Percentiles rank a stretch among this genome's conserved stretches.
Conservation (phyloP, 2,797 vertebrate species). For the Peromyscus aztecus region DNA sequence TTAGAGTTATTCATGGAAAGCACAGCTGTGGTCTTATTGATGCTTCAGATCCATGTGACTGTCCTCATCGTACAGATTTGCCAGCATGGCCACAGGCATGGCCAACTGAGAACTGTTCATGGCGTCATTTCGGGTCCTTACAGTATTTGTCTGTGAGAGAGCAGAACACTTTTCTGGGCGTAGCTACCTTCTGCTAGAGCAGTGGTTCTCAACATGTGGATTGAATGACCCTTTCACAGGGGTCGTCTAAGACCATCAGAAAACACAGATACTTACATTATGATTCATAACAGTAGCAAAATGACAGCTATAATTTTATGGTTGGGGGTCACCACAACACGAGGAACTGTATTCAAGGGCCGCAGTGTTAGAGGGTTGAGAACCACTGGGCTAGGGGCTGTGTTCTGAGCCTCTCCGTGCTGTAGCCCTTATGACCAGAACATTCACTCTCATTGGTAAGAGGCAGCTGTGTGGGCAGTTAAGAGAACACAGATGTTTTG, state of each 20-base stretch:
- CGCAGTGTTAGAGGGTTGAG: background rate
- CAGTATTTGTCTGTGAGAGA: background rate
- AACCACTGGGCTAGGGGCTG: background rate
- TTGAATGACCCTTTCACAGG: background rate
- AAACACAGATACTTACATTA: background rate
- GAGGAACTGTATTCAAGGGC: background rate
- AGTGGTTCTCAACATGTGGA: background rate
- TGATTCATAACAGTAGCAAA: background rate
- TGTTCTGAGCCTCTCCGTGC: background rate
- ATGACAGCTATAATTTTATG: background rate
- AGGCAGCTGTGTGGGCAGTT: background rate
- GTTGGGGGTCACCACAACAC: background rate
- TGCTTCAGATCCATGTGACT: background rate
- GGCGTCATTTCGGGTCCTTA: background rate
- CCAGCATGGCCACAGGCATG: background rate
- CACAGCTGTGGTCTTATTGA: background rate
- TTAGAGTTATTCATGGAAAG: conserved; percentile 24
- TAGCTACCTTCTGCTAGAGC: background rate
- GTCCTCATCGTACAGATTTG: background rate
- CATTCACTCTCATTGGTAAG: background rate
- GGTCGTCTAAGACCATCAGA: background rate
- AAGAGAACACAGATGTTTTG: background rate
- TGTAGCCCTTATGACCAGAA: background rate
- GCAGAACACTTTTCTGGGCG: background rate
- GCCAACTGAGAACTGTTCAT: background rate